Percentiles rank a stretch among this genome's conserved stretches.
These are phyloP conservation scores for Protodeltote pygarga DNA, from an alignment of 2,888 invertebrate genomes.

Conservation along the genomic window DNA sequence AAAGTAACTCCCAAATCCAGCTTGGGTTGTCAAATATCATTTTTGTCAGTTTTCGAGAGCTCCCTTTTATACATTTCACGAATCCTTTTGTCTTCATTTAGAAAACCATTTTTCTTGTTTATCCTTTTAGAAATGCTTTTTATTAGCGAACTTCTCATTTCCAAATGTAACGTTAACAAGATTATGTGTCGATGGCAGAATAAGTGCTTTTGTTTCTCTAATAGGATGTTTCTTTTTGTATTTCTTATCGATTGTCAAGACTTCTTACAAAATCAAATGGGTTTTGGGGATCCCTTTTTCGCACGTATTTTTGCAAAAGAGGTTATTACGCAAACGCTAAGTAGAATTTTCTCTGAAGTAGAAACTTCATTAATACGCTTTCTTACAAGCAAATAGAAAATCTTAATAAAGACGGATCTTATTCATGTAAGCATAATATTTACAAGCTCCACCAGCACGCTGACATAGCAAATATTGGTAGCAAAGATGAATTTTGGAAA, in stretches of 20 bases:
- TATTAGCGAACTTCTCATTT: slow-evolving; percentile 49
- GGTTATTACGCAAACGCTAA: slow-evolving; percentile 2
- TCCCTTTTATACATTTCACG: slow-evolving; percentile 57
- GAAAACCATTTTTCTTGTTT: slow-evolving; percentile 75
- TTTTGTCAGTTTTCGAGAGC: slow-evolving; percentile 62
- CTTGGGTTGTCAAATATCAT: slow-evolving; percentile 64
- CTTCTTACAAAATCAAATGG: slow-evolving; percentile 17
- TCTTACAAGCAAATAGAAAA: slow-evolving; percentile 29
- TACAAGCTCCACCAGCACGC: slow-evolving; percentile 24
- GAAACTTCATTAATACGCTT: slow-evolving; percentile 7
- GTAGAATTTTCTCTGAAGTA: slow-evolving; percentile 12
- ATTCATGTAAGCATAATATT: slow-evolving; percentile 39
- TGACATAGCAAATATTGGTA: slow-evolving; percentile 45
- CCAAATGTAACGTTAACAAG: slow-evolving; percentile 49
- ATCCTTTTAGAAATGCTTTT: slow-evolving; percentile 57
- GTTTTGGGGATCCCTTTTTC: slow-evolving; percentile 10
- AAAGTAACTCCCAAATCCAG: slow-evolving; percentile 52
- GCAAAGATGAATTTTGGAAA: slow-evolving; percentile 40
- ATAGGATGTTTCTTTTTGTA: slow-evolving; percentile 12
- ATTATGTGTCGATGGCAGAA: slow-evolving; percentile 39
- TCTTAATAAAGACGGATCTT: slow-evolving; percentile 34
- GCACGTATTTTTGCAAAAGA: background rate
- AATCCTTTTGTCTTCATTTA: slow-evolving; percentile 76
- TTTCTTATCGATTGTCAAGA: slow-evolving; percentile 33
- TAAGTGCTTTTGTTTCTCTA: slow-evolving; percentile 20